These are phyloP conservation scores for Glossosoma conforme DNA, from an alignment of 1,140 invertebrate genomes.

Conservation along the genomic window DNA sequence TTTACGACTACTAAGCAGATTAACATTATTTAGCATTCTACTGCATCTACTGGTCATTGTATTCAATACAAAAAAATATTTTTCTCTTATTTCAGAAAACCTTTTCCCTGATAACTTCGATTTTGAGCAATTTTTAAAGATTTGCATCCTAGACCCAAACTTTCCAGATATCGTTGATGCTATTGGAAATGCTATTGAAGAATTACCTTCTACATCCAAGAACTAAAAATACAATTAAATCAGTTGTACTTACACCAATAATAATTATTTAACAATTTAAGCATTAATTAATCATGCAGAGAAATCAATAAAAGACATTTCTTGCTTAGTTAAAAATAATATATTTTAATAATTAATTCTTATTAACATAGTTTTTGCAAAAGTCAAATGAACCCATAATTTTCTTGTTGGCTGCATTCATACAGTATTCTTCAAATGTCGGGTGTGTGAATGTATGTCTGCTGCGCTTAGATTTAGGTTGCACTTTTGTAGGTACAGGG, in stretches of 20 bases:
- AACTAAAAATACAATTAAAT: no score
- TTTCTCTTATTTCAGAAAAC: slow-evolving; percentile 28
- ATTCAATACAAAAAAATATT: not conserved
- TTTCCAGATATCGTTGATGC: slow-evolving; percentile 38
- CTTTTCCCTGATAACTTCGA: slow-evolving; percentile 28
- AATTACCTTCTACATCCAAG: no score
- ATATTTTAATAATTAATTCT: not conserved
- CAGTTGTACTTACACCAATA: no score
- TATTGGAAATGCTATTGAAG: no score
- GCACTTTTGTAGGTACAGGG: slow-evolving; percentile 45
- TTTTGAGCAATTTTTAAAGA: slow-evolving; percentile 39
- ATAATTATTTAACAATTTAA: no score
- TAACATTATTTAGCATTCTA: not conserved
- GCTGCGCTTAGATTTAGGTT: slow-evolving; percentile 33
- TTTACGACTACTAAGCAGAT: no score
- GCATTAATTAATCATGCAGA: no score
- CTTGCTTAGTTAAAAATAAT: no score
- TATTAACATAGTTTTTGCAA: slow-evolving; percentile 10
- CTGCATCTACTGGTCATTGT: no score
- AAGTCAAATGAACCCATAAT: slow-evolving; percentile 24
- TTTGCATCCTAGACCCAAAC: slow-evolving; percentile 41
- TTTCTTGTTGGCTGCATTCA: slow-evolving; percentile 13
- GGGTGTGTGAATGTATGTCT: slow-evolving; percentile 25
- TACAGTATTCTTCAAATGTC: slow-evolving; percentile 29
- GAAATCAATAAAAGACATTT: no score